phyloP scores from a whole-genome alignment of 2,888 invertebrate species.

The Ceratothoa steindachneri region DNA sequence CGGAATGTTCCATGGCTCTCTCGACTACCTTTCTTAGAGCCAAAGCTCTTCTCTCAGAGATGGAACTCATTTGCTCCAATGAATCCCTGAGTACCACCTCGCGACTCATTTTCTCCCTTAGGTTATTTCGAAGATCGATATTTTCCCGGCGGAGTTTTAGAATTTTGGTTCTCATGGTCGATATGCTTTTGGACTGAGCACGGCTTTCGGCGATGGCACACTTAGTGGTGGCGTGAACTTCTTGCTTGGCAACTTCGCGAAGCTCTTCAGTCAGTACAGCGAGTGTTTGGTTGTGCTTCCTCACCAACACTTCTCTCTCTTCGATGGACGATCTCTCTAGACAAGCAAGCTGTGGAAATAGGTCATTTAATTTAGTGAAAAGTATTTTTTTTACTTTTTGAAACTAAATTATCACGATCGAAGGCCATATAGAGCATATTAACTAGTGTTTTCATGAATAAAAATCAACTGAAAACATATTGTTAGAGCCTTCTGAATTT shows the following conservation, averaged over 20 bases:
- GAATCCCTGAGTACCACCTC: neutral
- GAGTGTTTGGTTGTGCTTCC: constrained; percentile 27
- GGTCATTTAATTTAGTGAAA: too few relatives aligned
- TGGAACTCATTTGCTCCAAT: neutral
- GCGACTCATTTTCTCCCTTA: constrained; percentile 28
- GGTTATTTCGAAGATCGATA: constrained; percentile 22
- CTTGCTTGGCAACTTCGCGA: constrained; percentile 34
- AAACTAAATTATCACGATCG: too few relatives aligned
- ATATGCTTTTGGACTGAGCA: constrained; percentile 27
- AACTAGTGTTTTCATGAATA: too few relatives aligned
- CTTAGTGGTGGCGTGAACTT: constrained; percentile 42
- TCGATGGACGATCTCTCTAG: constrained; percentile 35
- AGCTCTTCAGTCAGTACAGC: constrained; percentile 33
- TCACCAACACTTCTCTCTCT: constrained; percentile 27
- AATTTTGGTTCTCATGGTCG: constrained; percentile 29
- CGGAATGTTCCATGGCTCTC: constrained; percentile 30
- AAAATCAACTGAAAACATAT: too few relatives aligned
- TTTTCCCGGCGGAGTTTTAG: constrained; percentile 31
- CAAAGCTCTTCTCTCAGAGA: neutral
- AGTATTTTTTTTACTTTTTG: too few relatives aligned
- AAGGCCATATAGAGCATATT: too few relatives aligned
- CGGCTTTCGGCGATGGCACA: constrained; percentile 41
- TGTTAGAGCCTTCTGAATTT: too few relatives aligned
- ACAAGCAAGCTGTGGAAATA: constrained; percentile 24
- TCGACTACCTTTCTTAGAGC: constrained; percentile 23